Conservation (phyloP, 2,797 vertebrate species). For the Heteromormyrus szaboi region DNA sequence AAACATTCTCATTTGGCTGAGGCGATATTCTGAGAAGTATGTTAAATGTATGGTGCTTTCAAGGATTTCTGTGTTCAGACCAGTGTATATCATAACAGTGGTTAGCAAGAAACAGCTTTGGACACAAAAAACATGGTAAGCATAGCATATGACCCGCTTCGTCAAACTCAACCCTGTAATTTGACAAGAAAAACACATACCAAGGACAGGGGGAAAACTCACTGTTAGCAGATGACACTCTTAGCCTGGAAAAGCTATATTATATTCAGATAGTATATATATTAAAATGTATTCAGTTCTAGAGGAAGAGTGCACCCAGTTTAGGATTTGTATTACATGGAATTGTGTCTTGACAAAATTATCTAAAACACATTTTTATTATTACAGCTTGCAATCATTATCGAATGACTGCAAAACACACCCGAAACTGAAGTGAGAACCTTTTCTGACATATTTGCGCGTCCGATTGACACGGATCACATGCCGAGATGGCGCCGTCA, state of each 20-base stretch:
- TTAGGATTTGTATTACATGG: neutral
- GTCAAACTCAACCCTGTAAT: constrained; percentile 18
- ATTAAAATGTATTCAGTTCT: neutral
- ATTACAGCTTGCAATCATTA: neutral
- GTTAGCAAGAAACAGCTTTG: neutral
- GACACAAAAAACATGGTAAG: constrained; percentile 5
- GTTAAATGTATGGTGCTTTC: neutral
- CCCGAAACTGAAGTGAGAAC: neutral
- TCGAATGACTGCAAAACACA: neutral
- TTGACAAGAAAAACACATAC: constrained; percentile 18
- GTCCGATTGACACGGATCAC: neutral
- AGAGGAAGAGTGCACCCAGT: neutral
- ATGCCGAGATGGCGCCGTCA: constrained; percentile 18
- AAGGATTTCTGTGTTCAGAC: neutral
- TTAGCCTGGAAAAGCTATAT: neutral
- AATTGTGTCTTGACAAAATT: neutral
- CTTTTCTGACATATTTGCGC: neutral
- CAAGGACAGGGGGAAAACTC: neutral
- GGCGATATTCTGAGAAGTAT: neutral
- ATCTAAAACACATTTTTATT: neutral
- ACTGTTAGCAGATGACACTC: constrained; percentile 1
- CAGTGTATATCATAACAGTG: neutral
- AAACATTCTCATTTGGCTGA: neutral
- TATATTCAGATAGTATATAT: neutral
- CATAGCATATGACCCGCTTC: neutral